These are phyloP conservation scores for Hippolais icterina DNA, from an alignment of 2,113 vertebrate species.

Conservation along the genomic window DNA sequence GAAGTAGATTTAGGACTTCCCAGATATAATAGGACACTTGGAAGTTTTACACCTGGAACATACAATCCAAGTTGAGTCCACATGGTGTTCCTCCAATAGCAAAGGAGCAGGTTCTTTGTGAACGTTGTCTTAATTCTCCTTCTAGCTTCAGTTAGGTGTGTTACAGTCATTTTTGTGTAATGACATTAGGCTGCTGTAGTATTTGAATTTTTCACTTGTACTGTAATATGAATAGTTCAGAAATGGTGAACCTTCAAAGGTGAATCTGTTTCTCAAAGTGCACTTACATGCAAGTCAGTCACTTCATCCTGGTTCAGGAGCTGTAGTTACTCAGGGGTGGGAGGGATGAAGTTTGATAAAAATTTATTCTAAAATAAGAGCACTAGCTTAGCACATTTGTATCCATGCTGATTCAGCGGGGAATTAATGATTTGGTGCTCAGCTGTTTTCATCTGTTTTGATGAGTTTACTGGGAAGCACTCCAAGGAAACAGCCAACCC, in stretches of 20 bases:
- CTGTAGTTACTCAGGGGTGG: not conserved
- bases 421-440: not conserved
- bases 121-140: not conserved
- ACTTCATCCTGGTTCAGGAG: not conserved
- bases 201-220: not conserved
- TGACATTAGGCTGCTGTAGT: not conserved
- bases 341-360: not conserved
- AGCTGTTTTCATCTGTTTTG: not conserved
- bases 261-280: not conserved
- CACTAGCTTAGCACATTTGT: not conserved
- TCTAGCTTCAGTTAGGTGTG: not conserved
- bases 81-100: rapidly evolving
- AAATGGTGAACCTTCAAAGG: not conserved
- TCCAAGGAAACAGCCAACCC: not conserved
- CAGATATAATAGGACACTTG: not conserved
- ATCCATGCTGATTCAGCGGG: not conserved
- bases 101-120: not conserved
- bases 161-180: not conserved
- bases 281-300: not conserved
- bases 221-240: not conserved
- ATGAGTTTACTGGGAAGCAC: not conserved
- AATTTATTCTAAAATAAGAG: not conserved
- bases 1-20: not conserved
- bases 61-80: not conserved
- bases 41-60: not conserved